phyloP scores from a whole-genome alignment of 2,113 vertebrate species.

The Dromiciops gliroides region DNA sequence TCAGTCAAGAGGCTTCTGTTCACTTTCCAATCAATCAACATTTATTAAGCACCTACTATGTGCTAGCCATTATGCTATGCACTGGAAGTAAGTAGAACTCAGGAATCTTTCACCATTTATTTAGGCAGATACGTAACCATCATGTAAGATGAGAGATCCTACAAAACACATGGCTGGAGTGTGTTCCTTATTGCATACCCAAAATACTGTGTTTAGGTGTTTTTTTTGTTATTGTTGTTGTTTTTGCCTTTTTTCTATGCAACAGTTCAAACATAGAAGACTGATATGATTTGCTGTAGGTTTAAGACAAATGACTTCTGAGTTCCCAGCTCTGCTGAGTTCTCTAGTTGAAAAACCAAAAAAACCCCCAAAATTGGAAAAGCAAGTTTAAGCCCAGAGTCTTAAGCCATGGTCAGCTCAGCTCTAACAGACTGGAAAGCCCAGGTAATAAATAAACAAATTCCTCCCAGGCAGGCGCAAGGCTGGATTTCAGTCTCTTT shows the following conservation, averaged over 20 bases:
- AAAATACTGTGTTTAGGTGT: conserved; percentile 8
- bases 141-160: background rate
- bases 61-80: background rate
- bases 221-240: background rate
- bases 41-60: background rate
- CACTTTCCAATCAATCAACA: background rate
- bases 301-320: conserved; percentile 43
- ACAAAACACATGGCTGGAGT: background rate
- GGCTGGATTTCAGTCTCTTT: fast-evolving
- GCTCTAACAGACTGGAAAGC: conserved; percentile 8
- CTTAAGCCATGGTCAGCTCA: background rate
- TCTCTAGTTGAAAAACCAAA: conserved; percentile 53
- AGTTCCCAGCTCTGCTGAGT: background rate
- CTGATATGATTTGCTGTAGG: conserved; percentile 24
- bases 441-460: conserved; percentile 70
- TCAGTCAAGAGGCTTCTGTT: background rate
- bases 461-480: background rate
- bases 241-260: background rate
- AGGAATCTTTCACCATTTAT: background rate
- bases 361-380: conserved; percentile 55
- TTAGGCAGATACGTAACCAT: background rate
- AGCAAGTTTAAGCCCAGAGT: conserved; percentile 49
- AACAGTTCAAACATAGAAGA: conserved; percentile 45
- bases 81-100: background rate
- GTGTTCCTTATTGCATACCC: background rate